Evolutionary conservation across 2,888 invertebrate genomes (phyloP).

Genomic region (Ochropacha duplaris): DNA sequence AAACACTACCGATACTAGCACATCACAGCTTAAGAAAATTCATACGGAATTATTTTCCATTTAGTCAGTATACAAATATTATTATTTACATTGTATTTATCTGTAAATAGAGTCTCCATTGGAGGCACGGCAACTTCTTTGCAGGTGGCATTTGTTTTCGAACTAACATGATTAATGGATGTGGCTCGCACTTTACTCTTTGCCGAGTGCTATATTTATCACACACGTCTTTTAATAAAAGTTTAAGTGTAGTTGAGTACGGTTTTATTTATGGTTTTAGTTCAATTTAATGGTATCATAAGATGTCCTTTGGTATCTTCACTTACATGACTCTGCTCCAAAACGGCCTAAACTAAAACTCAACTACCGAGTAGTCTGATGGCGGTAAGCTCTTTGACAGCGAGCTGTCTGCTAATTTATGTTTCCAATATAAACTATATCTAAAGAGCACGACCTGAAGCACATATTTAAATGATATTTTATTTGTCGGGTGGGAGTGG

Average conservation of each 20-base stretch:
- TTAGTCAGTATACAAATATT: slow-evolving; percentile 1
- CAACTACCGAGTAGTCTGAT: too few species aligned
- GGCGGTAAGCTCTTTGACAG: too few species aligned
- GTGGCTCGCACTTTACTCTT: slow-evolving; percentile 57
- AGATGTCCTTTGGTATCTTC: neutral
- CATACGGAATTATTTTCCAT: neutral
- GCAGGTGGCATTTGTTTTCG: slow-evolving; percentile 57
- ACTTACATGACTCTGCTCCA: too few species aligned
- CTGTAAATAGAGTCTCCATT: slow-evolving; percentile 37
- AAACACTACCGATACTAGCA: neutral
- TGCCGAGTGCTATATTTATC: slow-evolving; percentile 34
- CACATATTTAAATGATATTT: too few species aligned
- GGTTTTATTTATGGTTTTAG: neutral
- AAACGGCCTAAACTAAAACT: too few species aligned
- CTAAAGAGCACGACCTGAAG: too few species aligned
- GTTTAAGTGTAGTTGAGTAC: neutral
- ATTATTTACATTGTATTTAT: slow-evolving; percentile 23
- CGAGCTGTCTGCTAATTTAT: too few species aligned
- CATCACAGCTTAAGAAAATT: slow-evolving; percentile 11
- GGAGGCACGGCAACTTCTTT: slow-evolving; percentile 47
- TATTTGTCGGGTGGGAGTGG: too few species aligned
- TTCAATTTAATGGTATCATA: neutral
- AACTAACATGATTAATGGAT: slow-evolving; percentile 67
- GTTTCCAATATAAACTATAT: too few species aligned
- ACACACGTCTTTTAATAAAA: slow-evolving; percentile 11